Evolutionary conservation across 2,797 vertebrate species (phyloP), one percentile per base, ranked within the genome.

Genomic region (Lophius americanus): DNA sequence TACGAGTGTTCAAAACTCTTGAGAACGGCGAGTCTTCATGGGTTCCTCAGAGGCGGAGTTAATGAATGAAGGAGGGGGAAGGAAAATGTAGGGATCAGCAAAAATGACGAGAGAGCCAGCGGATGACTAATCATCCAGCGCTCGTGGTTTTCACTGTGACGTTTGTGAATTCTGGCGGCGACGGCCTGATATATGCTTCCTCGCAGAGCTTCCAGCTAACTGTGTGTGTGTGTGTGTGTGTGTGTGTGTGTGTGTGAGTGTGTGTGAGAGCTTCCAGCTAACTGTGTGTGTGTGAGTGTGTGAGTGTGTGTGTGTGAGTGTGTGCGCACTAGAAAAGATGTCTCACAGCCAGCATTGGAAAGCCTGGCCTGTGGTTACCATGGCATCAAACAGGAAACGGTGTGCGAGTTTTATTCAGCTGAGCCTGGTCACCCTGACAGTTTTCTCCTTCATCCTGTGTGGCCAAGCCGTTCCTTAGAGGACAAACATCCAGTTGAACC

Each of bases 301-400:
- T 54, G 59, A 52, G 58, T 37, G 42, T 58, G 8, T 52, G 32
- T 10, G 39, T 8, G 32, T 61, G 59, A 43, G 60, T 54, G 59
- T 54, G 58, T 37, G 42, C 10, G 14, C 33, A 51, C 83, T 63
- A 75, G 68, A 36, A 68, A 81, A 87, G 81, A 83, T 88, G 86
- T 84, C 82, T 83, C 70, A 47, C 63, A 64, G 74, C 75, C 79
- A 75, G 75, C 83, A 79, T 75, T 60, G 81, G 82, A 88, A 85
- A 86, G 76, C 64, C 59, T 73, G 7, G 72, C 51, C 73, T 58
- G 68, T 41, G 56, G 75, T 87, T 57, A 32, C 84, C 79, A 82
- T 82, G 82, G 84, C 75, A 81, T 85, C 85, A 87, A 87, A 90
- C 87, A 90, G 84, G 85, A 92, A 91, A 85, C 75, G 13, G 57